Conservation (phyloP, 2,888 invertebrate species). For the Steinernema hermaphroditum region DNA sequence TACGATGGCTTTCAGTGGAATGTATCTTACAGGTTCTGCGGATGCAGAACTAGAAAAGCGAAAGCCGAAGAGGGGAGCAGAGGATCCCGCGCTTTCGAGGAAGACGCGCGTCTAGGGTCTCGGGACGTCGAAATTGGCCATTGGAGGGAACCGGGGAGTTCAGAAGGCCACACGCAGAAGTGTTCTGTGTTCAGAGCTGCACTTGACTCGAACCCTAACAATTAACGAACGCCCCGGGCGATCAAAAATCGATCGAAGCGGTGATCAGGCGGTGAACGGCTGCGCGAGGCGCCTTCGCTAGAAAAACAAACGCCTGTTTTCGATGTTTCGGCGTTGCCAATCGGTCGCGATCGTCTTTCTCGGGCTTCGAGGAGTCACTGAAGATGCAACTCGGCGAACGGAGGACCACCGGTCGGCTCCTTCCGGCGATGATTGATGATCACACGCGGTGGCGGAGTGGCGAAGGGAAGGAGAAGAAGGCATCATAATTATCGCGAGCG, state of each 20-base stretch:
- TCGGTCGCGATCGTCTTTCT: too few relatives aligned
- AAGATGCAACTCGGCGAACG: neutral
- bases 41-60: too few relatives aligned
- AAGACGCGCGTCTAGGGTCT: too few relatives aligned
- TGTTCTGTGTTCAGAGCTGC: too few relatives aligned
- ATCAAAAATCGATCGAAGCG: neutral
- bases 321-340: neutral
- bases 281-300: neutral
- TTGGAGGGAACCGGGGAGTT: too few relatives aligned
- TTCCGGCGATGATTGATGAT: constrained; percentile 26
- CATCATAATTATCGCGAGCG: constrained; percentile 2
- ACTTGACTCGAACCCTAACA: too few relatives aligned
- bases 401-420: neutral
- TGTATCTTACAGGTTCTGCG: too few relatives aligned
- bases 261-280: neutral
- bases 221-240: neutral
- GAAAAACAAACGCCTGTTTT: constrained; percentile 6
- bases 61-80: too few relatives aligned
- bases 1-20: too few relatives aligned
- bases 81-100: too few relatives aligned
- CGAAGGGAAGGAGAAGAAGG: neutral
- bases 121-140: too few relatives aligned
- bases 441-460: constrained; percentile 13
- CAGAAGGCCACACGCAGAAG: too few relatives aligned
- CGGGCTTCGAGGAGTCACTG: neutral